A percentile compares a stretch with the other conserved stretches of the same genome.
Conservation (phyloP, 2,113 vertebrate species). For the Pitta sordida region DNA sequence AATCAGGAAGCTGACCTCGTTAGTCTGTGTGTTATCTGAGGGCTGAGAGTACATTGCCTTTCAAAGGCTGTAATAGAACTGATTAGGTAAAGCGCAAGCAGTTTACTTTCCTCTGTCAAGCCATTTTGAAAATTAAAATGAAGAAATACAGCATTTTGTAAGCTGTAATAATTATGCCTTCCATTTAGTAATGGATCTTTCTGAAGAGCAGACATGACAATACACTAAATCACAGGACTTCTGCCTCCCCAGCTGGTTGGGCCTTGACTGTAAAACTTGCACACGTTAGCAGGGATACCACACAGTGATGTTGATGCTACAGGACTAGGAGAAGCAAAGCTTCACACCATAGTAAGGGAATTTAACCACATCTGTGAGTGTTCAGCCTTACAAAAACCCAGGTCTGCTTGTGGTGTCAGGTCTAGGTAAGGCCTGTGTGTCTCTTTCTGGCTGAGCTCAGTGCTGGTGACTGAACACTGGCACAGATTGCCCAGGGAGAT, state of each 20-base stretch:
- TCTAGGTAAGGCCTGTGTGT: background rate
- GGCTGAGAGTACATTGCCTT: background rate
- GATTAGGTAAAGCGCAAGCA: background rate
- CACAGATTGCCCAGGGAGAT: background rate
- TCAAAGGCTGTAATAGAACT: background rate
- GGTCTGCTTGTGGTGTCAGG: background rate
- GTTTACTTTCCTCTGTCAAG: background rate
- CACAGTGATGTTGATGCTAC: no score
- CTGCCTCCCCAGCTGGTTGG: background rate
- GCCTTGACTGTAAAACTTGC: background rate
- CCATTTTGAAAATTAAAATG: background rate
- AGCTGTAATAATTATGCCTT: background rate
- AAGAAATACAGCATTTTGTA: background rate
- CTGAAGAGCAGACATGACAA: background rate
- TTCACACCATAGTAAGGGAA: no score
- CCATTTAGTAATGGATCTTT: background rate
- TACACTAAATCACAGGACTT: background rate
- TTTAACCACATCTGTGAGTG: background rate
- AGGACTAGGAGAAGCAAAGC: background rate
- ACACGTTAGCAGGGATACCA: background rate
- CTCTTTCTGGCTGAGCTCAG: background rate
- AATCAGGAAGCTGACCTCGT: background rate
- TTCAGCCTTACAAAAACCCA: background rate
- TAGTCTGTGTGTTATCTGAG: background rate
- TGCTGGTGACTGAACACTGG: background rate